Percentiles rank a stretch among this genome's conserved stretches.
These are phyloP conservation scores for Chirona hameri DNA, from an alignment of 2,888 invertebrate species.

Conservation along the genomic window DNA sequence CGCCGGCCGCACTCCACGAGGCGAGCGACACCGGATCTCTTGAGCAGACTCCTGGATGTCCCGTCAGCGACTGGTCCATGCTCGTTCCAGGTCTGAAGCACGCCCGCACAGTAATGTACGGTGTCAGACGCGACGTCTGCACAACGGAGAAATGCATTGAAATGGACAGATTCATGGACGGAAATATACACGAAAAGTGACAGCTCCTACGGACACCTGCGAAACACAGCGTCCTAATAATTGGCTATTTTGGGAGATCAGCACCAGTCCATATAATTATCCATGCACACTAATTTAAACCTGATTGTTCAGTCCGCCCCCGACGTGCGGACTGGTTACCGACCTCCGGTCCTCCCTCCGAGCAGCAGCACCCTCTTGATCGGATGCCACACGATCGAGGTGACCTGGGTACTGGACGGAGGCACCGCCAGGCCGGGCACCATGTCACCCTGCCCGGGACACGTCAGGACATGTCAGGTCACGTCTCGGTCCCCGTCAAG, in stretches of 20 bases:
- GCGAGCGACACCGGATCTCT: conserved; percentile 54
- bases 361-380: conserved; percentile 72
- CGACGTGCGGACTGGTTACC: not conserved
- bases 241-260: no score
- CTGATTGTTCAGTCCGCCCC: no score
- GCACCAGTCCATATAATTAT: no score
- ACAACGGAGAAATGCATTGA: no score
- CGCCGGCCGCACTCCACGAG: conserved; percentile 72
- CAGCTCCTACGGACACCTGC: no score
- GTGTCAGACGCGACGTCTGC: no score
- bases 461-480: no score
- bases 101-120: not conserved
- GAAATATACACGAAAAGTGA: no score
- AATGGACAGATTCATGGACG: no score
- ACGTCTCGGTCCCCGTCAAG: no score
- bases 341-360: conserved; percentile 85
- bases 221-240: no score
- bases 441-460: not conserved
- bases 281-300: no score
- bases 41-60: conserved; percentile 50
- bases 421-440: conserved; percentile 7
- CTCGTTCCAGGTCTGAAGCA: conserved; percentile 76
- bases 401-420: conserved; percentile 67
- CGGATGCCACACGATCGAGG: conserved; percentile 86
- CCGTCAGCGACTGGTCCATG: conserved; percentile 46